Evolutionary conservation across 2,113 vertebrate genomes (phyloP), one percentile per base, ranked within the genome.

Genomic region (Bettongia penicillata): DNA sequence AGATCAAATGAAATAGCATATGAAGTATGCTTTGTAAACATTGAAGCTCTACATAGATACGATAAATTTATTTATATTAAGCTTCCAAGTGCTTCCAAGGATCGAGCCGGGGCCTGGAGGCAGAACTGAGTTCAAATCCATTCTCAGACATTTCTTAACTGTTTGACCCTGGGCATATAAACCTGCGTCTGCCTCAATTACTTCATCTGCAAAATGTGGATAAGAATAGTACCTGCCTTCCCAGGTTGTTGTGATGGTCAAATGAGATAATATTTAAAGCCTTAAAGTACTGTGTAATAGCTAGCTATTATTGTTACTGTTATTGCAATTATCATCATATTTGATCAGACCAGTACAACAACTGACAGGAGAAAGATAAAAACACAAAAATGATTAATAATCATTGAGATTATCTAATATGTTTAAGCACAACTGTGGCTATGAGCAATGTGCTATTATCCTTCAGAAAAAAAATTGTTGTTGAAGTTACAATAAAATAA

Each of bases 401-500:
- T 68, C 3, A 31, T 14, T 68, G 57, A 31, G 57, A 31, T 68
- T 68, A 37, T 68, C 57, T 68, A 68, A 31, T 68, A 92, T 26
- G 37, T 47, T 57, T 51, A 89, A 57, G 92, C 55, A 93, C 89
- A 95, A 91, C 91, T 16, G 57, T 43, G 49, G 48, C 91, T 96
- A 47, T 61, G 90, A 93, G 49, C 49, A 52, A 49, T 94, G 16
- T 77, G 37, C 2, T 11, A 57, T 48, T 14, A 51, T 50, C 26
- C 55, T 89, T 68, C 49, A 91, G 52, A 11, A 31, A 61, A 55
- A 53, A 31, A 97, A 95, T 68, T 92, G 61, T 57, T 92, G 49
- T 1, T 95, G 68, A 53, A 94, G 95, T 92, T 53, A 55, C 94
- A 89, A 95, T n/a, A 91, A 94, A 91, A 55, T 91, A 89, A 95